Evolutionary conservation across 2,888 invertebrate species (phyloP).

Genomic region (Hirtodrosophila duncani): DNA sequence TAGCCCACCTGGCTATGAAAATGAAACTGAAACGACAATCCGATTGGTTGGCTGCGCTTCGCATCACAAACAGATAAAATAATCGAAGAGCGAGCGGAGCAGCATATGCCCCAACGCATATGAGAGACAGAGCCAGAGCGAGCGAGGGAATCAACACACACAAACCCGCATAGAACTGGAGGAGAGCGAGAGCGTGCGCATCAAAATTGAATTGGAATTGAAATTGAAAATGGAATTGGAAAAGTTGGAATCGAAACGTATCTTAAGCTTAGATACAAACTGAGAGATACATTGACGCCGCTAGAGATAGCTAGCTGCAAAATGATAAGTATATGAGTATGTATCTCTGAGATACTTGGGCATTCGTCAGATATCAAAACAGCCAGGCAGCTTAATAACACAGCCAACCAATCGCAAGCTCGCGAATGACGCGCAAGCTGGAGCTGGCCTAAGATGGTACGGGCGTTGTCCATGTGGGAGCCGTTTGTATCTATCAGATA

Average conservation of each 20-base stretch:
- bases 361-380: conserved; percentile 20
- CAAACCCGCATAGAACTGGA: neutral
- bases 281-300: no score
- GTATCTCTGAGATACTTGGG: conserved; percentile 21
- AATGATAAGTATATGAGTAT: conserved; percentile 31
- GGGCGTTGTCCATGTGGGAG: no score
- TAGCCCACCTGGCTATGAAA: conserved; percentile 65
- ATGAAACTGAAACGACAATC: conserved; percentile 56
- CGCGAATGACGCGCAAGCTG: no score
- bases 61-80: conserved; percentile 62
- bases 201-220: conserved; percentile 50
- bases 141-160: conserved; percentile 24
- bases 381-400: conserved; percentile 10
- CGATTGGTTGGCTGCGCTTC: conserved; percentile 59
- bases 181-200: conserved; percentile 52
- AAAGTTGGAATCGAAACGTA: conserved; percentile 58
- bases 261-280: conserved; percentile 1
- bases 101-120: conserved; percentile 1
- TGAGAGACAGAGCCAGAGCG: conserved; percentile 8
- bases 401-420: conserved; percentile 42
- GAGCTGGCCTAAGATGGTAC: no score
- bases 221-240: conserved; percentile 44
- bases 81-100: conserved; percentile 45
- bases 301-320: conserved; percentile 31
- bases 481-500: neutral